Conservation (phyloP, 1,140 invertebrate species). For the Drosophila nasuta region DNA sequence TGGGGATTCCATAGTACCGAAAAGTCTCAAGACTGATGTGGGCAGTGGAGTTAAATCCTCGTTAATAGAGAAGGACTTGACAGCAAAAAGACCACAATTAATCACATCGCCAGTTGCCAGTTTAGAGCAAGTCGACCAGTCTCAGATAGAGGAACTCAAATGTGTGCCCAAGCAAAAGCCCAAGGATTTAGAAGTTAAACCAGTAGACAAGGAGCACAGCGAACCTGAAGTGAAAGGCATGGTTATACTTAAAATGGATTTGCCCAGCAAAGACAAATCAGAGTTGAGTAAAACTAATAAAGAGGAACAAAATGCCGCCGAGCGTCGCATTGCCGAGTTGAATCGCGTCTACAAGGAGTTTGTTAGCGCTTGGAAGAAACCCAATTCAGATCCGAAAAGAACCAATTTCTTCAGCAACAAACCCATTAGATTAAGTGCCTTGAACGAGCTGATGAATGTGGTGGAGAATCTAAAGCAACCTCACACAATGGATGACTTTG, state of each 20-base stretch:
- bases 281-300: background rate
- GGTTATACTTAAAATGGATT: slow-evolving; percentile 22
- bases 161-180: background rate
- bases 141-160: background rate
- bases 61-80: background rate
- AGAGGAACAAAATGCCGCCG: background rate
- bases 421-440: slow-evolving; percentile 30
- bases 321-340: slow-evolving; percentile 27
- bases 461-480: slow-evolving; percentile 39
- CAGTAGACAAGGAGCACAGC: background rate
- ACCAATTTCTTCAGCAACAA: background rate
- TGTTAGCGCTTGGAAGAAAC: slow-evolving; percentile 30
- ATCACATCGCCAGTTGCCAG: too few species aligned
- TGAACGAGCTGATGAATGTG: slow-evolving; percentile 50
- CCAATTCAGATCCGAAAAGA: background rate
- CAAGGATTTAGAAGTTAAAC: background rate
- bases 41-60: background rate
- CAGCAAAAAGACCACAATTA: background rate
- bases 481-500: slow-evolving; percentile 53
- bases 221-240: background rate
- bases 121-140: background rate
- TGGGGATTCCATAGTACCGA: background rate
- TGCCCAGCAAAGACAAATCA: background rate
- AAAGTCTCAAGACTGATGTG: background rate
- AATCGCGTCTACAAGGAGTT: slow-evolving; percentile 50